Evolutionary conservation across 2,113 vertebrate species (phyloP).

Genomic region (Psittacula cyanocephala): DNA sequence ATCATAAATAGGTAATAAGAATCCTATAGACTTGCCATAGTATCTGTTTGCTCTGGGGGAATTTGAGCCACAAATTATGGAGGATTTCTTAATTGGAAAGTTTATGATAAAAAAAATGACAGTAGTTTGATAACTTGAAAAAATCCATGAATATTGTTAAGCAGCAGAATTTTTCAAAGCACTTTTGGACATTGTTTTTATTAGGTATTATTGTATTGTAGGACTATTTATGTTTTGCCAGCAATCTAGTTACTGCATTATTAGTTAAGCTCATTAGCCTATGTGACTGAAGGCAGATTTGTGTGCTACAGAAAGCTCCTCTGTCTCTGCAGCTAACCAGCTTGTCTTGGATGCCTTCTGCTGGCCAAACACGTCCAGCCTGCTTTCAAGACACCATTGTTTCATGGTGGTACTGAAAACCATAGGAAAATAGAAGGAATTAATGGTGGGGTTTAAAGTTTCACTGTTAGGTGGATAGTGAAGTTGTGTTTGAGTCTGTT

Average conservation of each 20-base stretch:
- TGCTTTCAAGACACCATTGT: neutral
- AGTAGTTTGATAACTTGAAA: conserved; percentile 7
- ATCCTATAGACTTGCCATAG: neutral
- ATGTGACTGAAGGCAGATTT: neutral
- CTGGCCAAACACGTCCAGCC: neutral
- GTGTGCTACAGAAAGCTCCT: neutral
- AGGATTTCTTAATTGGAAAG: conserved; percentile 15
- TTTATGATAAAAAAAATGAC: neutral
- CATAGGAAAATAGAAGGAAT: neutral
- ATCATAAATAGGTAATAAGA: neutral
- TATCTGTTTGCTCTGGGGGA: neutral
- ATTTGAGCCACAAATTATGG: neutral
- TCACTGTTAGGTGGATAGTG: neutral
- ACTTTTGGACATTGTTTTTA: neutral
- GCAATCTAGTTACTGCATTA: neutral
- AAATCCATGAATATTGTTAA: conserved; percentile 2
- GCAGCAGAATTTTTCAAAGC: neutral
- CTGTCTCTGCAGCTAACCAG: neutral
- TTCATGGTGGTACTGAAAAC: neutral
- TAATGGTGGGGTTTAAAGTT: neutral
- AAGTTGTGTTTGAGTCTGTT: neutral
- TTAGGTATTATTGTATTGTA: neutral
- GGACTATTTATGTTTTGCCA: conserved; percentile 9
- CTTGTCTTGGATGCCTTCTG: conserved; percentile 8
- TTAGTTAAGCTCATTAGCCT: neutral